Conservation (phyloP, 2,888 invertebrate species). For the Mycalesis mineus region DNA sequence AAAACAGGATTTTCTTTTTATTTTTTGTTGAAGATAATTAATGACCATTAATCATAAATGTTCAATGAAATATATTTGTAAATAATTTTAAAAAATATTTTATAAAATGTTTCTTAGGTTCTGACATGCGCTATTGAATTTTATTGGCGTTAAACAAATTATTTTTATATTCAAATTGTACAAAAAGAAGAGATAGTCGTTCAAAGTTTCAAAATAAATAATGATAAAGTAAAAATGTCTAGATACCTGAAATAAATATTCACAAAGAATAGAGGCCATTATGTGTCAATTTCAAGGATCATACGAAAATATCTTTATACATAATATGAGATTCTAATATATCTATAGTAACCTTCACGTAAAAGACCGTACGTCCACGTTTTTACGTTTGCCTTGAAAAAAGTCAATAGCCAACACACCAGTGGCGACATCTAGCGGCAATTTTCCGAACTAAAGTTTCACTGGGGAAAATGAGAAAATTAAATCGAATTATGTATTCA, state of each 20-base stretch:
- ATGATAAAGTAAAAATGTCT: neutral
- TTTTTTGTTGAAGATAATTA: no score
- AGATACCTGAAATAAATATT: neutral
- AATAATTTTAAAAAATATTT: no score
- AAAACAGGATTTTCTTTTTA: no score
- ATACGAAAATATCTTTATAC: constrained; percentile 26
- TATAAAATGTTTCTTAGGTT: no score
- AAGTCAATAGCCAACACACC: constrained; percentile 40
- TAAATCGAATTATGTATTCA: neutral
- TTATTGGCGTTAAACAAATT: no score
- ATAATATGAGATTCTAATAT: constrained; percentile 23
- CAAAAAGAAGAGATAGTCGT: neutral
- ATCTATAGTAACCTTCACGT: constrained; percentile 31
- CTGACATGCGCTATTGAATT: no score
- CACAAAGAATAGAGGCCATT: constrained; percentile 8
- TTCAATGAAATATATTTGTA: no score
- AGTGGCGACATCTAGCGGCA: constrained; percentile 51
- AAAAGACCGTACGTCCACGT: constrained; percentile 27
- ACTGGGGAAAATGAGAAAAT: constrained; percentile 14
- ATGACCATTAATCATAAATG: no score
- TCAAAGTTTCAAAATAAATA: neutral
- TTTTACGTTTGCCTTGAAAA: constrained; percentile 32
- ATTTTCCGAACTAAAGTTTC: constrained; percentile 31
- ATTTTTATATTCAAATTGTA: no score
- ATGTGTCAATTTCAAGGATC: constrained; percentile 31